A percentile compares a stretch with the other conserved stretches of the same genome.
phyloP scores from a whole-genome alignment of 2,888 invertebrate genomes.

The Holacanthella duospinosa region DNA sequence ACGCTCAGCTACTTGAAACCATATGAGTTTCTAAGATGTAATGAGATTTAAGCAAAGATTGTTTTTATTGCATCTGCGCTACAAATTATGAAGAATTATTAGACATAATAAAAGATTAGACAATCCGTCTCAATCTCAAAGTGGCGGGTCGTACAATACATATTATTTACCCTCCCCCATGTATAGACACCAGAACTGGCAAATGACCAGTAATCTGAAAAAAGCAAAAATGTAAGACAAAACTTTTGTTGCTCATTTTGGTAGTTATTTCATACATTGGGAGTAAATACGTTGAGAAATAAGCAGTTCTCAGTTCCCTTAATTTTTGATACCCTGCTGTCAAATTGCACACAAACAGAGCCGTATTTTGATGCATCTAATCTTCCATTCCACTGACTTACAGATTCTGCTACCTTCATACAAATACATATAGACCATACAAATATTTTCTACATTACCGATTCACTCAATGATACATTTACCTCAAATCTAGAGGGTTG shows the following conservation, averaged over 20 bases:
- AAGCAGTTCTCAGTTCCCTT: constrained; percentile 24
- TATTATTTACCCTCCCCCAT: constrained; percentile 5
- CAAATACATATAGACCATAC: background rate
- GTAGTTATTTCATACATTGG: constrained; percentile 13
- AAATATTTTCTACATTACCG: background rate
- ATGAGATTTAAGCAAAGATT: no score
- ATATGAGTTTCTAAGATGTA: no score
- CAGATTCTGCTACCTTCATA: constrained; percentile 13
- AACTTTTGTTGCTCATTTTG: background rate
- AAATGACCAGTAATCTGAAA: background rate
- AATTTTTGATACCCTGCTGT: constrained; percentile 4
- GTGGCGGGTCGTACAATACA: background rate
- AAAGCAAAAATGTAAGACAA: background rate
- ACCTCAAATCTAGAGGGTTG: constrained; percentile 17
- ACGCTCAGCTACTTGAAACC: no score
- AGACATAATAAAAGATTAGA: no score
- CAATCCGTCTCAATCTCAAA: no score
- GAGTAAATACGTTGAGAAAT: constrained; percentile 24
- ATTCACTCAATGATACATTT: no score
- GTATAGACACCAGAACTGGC: background rate
- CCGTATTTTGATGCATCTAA: constrained; percentile 18
- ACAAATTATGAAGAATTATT: no score
- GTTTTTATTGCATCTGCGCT: no score
- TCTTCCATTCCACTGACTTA: constrained; percentile 17
- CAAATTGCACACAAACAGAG: constrained; percentile 20